Percentiles rank a stretch among this genome's conserved stretches.
phyloP scores from a whole-genome alignment of 2,113 vertebrate species.

The Pelecanoides urinatrix region DNA sequence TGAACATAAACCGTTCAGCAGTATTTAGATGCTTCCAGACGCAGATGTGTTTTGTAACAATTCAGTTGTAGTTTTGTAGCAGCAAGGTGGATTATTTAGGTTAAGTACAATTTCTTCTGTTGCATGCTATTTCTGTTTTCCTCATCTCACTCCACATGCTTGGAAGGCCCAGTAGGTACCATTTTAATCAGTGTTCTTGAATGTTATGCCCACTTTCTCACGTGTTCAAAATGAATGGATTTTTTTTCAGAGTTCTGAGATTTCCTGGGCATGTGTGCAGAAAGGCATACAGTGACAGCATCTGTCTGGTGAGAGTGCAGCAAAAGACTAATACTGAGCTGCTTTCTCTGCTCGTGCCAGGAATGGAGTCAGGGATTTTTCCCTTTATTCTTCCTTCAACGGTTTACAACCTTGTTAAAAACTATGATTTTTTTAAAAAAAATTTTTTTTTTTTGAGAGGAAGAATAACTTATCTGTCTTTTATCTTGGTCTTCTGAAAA shows the following conservation, averaged over 20 bases:
- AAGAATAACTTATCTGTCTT: neutral
- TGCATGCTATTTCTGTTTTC: neutral
- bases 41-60: neutral
- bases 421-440: neutral
- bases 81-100: neutral
- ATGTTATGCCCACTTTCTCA: neutral
- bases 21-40: neutral
- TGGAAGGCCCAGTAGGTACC: neutral
- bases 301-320: neutral
- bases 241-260: neutral
- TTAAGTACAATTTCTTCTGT: neutral
- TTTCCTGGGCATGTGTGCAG: neutral
- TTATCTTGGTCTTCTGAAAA: neutral
- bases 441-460: neutral
- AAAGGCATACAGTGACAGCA: neutral
- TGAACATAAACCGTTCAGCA: neutral
- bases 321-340: neutral
- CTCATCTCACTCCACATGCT: accelerated
- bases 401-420: neutral
- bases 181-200: neutral
- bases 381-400: neutral
- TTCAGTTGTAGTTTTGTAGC: neutral
- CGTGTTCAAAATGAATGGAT: neutral
- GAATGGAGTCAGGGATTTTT: neutral
- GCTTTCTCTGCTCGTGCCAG: neutral